Percentiles rank a stretch among this genome's conserved stretches.
Evolutionary conservation across 1,140 invertebrate species (phyloP).

Genomic region (Coenobita brevimanus): DNA sequence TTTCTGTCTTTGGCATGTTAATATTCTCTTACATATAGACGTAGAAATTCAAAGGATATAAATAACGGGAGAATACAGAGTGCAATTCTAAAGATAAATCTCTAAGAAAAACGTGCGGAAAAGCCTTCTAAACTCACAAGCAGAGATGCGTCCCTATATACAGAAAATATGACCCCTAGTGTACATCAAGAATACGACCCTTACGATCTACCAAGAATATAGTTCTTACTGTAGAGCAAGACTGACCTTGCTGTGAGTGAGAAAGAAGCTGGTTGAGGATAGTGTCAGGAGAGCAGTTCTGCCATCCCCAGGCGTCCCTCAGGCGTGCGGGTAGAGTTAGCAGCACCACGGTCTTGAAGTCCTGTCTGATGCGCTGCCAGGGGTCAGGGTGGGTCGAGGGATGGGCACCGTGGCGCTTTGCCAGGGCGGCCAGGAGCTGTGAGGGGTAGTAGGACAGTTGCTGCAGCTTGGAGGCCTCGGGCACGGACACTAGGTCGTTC

Average conservation of each 20-base stretch:
- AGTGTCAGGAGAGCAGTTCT: conserved; percentile 29
- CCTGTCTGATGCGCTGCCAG: conserved; percentile 19
- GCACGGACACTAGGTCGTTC: conserved; percentile 29
- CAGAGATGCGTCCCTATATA: no score
- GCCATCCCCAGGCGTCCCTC: conserved; percentile 34
- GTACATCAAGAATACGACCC: no score
- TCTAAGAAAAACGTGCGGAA: no score
- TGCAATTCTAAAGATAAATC: no score
- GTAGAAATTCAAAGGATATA: no score
- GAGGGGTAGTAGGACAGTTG: conserved; percentile 16
- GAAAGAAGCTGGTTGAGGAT: conserved; percentile 41
- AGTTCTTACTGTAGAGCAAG: no score
- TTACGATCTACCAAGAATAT: no score
- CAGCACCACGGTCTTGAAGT: conserved; percentile 37
- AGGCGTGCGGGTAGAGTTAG: conserved; percentile 11
- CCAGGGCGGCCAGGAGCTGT: neutral
- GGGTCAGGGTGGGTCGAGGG: conserved; percentile 16
- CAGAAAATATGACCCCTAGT: no score
- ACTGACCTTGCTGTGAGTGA: conserved; percentile 11
- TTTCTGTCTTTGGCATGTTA: no score
- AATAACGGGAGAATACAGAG: no score
- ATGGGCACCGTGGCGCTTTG: conserved; percentile 17
- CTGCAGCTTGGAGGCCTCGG: conserved; percentile 31
- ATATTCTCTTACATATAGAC: no score
- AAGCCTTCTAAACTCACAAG: no score